phyloP scores from a whole-genome alignment of 2,113 vertebrate genomes.

The Leiothrix lutea region DNA sequence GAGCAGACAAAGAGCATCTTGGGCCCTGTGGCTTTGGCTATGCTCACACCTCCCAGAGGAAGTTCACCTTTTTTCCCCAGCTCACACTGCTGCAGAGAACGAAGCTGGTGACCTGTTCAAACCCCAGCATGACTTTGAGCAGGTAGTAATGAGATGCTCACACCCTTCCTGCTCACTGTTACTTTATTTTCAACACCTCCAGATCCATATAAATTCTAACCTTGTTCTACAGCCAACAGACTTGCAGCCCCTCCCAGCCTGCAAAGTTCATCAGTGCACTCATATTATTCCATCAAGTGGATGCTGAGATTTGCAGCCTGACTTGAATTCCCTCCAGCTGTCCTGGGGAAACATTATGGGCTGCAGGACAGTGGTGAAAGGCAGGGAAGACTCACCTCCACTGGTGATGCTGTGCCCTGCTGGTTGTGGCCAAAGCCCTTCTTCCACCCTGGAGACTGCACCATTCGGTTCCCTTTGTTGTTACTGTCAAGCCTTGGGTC shows the following conservation, averaged over 20 bases:
- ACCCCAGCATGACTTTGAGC: not conserved
- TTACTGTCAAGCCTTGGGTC: constrained; percentile 67
- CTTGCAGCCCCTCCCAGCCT: not conserved
- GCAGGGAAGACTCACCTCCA: constrained; percentile 69
- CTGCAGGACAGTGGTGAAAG: not conserved
- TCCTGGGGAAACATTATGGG: not conserved
- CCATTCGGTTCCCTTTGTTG: constrained; percentile 71
- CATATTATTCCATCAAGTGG: not conserved
- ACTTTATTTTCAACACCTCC: not conserved
- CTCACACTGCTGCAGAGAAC: not conserved
- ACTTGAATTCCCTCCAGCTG: not conserved
- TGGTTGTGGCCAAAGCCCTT: constrained; percentile 73
- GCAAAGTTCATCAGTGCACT: not conserved
- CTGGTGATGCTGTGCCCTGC: constrained; percentile 68
- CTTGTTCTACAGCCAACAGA: not conserved
- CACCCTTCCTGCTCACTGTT: not conserved
- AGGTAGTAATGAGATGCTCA: not conserved
- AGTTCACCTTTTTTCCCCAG: not conserved
- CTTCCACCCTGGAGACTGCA: constrained; percentile 72
- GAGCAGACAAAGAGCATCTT: not conserved
- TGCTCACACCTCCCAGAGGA: not conserved
- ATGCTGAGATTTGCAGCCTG: not conserved
- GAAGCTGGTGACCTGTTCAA: not conserved
- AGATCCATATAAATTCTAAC: not conserved
- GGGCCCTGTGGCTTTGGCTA: not conserved